Conservation (phyloP, 2,888 invertebrate genomes). For the Drosophila algonquin region DNA sequence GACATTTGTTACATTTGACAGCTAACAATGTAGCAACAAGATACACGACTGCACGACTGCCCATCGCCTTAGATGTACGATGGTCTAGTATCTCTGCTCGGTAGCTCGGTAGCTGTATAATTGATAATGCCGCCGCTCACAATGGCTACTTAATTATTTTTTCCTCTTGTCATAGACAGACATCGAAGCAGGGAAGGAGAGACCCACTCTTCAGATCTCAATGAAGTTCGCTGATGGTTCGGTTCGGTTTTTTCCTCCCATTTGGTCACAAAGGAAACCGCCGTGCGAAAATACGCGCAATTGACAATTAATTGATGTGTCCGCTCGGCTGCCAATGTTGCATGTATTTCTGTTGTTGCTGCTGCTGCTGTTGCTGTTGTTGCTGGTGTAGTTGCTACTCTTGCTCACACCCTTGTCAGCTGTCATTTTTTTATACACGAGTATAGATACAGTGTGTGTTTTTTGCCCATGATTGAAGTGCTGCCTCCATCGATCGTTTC, state of each 20-base stretch:
- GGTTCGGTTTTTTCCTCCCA: constrained; percentile 18
- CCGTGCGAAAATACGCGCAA: constrained; percentile 80
- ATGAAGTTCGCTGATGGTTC: constrained; percentile 54
- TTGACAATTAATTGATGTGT: constrained; percentile 81
- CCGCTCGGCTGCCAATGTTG: constrained; percentile 62
- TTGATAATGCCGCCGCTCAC: constrained; percentile 65
- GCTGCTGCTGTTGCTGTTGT: constrained; percentile 9
- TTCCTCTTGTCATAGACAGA: constrained; percentile 57
- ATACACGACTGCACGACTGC: constrained; percentile 56
- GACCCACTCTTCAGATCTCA: constrained; percentile 49
- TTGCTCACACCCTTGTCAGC: constrained; percentile 78
- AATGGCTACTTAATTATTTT: constrained; percentile 78
- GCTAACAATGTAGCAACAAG: constrained; percentile 75
- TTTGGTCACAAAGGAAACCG: constrained; percentile 66
- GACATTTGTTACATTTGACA: constrained; percentile 80
- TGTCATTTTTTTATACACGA: constrained; percentile 62
- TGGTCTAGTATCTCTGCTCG: too few species aligned
- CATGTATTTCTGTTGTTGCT: constrained; percentile 29
- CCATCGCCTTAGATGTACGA: constrained; percentile 37
- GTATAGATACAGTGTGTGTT: constrained; percentile 1
- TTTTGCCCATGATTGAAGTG: constrained; percentile 66
- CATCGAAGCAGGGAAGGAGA: constrained; percentile 20
- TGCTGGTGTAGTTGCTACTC: constrained; percentile 33
- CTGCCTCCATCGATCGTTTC: constrained; percentile 50
- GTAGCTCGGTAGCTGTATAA: constrained; percentile 49